These are phyloP conservation scores for Apis laboriosa DNA, from an alignment of 1,140 invertebrate genomes.

Conservation along the genomic window DNA sequence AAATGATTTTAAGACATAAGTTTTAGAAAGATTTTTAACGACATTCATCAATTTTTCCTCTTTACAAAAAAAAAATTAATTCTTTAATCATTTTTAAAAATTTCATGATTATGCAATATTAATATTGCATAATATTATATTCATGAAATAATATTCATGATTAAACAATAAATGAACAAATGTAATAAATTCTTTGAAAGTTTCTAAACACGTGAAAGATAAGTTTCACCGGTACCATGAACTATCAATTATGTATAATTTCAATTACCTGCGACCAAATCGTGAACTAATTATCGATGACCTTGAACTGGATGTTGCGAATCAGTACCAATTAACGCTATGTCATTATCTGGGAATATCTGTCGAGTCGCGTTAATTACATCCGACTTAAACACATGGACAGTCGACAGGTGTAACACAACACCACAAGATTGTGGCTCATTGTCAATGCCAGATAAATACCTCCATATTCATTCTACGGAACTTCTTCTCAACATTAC, in stretches of 20 bases:
- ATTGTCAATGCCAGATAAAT: conserved; percentile 17
- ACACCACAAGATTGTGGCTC: conserved; percentile 3
- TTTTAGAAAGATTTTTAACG: too few relatives aligned
- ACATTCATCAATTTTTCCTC: too few relatives aligned
- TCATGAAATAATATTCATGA: background rate
- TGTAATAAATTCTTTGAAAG: too few relatives aligned
- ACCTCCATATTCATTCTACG: background rate
- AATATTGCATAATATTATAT: too few relatives aligned
- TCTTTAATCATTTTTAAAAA: background rate
- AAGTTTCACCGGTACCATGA: background rate
- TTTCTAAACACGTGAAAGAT: background rate
- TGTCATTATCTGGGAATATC: background rate
- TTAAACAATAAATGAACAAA: background rate
- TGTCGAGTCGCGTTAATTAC: conserved; percentile 22
- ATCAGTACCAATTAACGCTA: conserved; percentile 2
- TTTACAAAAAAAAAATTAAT: background rate
- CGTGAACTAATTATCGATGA: background rate
- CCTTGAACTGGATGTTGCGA: conserved; percentile 21
- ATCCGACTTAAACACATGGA: background rate
- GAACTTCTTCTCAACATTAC: background rate
- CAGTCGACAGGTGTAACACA: conserved; percentile 17
- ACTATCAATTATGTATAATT: background rate
- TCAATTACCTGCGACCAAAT: background rate
- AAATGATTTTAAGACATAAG: background rate
- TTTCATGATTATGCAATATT: background rate